phyloP scores from a whole-genome alignment of 1,140 invertebrate genomes.

The Ceratosolen solmsi region DNA sequence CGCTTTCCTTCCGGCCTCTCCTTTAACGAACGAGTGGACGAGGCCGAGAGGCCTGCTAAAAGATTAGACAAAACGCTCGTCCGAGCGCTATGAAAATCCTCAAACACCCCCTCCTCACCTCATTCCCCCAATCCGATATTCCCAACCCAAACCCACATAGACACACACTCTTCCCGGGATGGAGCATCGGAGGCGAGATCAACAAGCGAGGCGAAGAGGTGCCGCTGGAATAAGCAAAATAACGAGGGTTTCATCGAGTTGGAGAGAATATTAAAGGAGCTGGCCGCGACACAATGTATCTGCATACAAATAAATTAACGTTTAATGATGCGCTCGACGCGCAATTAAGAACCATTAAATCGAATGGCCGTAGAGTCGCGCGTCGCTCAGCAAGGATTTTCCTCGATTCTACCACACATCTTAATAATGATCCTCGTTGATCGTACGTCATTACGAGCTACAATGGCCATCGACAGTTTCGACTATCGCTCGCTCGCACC shows the following conservation, averaged over 20 bases:
- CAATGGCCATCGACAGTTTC: neutral
- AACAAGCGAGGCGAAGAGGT: neutral
- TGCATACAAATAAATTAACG: slow-evolving; percentile 1
- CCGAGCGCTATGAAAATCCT: no score
- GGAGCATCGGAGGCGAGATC: neutral
- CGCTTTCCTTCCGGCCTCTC: no score
- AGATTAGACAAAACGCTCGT: no score
- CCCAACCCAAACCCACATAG: no score
- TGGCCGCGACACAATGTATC: neutral
- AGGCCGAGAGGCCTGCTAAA: no score
- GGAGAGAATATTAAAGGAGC: neutral
- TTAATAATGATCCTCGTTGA: slow-evolving; percentile 1
- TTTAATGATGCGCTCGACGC: neutral
- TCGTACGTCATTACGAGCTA: neutral
- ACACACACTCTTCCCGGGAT: no score
- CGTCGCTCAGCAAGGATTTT: neutral
- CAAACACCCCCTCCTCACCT: no score
- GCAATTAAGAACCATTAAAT: neutral
- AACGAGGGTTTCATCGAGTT: no score
- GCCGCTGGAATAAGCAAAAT: neutral
- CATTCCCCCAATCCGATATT: no score
- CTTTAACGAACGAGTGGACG: no score
- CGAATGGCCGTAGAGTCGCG: neutral
- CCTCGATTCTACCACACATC: slow-evolving; percentile 6
- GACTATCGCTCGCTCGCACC: neutral